Conservation (phyloP, 30 jellyfish, hydroid and myxozoan species). For the Turritopsis rubra region DNA sequence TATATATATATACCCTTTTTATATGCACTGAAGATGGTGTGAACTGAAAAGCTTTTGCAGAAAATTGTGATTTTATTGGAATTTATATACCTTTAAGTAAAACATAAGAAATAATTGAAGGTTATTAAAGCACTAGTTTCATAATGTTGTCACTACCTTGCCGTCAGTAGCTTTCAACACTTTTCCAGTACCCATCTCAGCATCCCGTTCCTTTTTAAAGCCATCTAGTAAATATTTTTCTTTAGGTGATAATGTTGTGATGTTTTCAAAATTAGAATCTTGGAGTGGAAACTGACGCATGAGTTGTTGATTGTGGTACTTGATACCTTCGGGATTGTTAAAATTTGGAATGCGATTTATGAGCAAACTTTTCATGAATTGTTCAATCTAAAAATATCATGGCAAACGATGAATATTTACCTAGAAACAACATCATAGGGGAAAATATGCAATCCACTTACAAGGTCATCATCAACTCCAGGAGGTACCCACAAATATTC, state of each 20-base stretch:
- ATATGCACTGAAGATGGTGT: not conserved
- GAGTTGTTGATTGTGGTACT: slow-evolving; percentile 80
- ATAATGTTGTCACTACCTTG: slow-evolving; percentile 41
- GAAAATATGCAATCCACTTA: slow-evolving; percentile 23
- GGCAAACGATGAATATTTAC: not conserved
- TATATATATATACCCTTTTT: not conserved
- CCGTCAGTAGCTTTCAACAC: slow-evolving; percentile 73
- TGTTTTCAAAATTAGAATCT: slow-evolving; percentile 65
- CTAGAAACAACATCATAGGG: not conserved
- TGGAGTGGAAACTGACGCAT: slow-evolving; percentile 88
- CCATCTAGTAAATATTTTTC: slow-evolving; percentile 51
- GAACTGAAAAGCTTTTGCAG: not conserved
- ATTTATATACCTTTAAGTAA: no score
- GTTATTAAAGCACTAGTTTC: no score
- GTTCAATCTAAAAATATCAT: slow-evolving; percentile 43
- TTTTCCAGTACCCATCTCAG: slow-evolving; percentile 85
- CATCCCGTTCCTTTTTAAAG: slow-evolving; percentile 51
- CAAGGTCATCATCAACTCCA: slow-evolving; percentile 77
- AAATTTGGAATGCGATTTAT: slow-evolving; percentile 60
- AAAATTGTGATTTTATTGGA: no score
- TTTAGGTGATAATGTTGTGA: slow-evolving; percentile 49
- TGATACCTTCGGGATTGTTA: slow-evolving; percentile 80
- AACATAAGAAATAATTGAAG: no score
- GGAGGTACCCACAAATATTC: slow-evolving; percentile 95
- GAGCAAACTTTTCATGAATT: slow-evolving; percentile 63